Conservation (phyloP, 2,113 vertebrate species). For the Cinclus mexicanus region DNA sequence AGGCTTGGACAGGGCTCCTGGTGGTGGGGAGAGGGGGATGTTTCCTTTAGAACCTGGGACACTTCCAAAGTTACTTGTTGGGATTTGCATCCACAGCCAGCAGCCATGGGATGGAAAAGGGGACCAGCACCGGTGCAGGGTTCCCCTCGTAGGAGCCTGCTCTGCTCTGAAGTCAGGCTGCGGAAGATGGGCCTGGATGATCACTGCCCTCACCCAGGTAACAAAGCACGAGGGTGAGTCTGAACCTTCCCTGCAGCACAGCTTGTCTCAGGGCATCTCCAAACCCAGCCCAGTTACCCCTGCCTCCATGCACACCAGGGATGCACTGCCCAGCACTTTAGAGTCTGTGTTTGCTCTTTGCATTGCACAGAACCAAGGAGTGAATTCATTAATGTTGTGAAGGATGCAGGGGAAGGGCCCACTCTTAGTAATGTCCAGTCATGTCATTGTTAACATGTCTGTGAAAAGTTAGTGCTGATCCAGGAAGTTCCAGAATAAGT, state of each 20-base stretch:
- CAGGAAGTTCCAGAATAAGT: background rate
- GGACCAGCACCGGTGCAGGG: background rate
- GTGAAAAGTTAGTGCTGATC: background rate
- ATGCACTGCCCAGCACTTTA: background rate
- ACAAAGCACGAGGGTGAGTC: background rate
- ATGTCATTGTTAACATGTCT: background rate
- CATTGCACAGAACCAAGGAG: background rate
- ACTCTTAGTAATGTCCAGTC: background rate
- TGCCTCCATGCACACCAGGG: rapidly evolving
- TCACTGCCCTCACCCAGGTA: background rate
- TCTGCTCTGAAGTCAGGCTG: background rate
- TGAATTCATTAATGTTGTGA: rapidly evolving
- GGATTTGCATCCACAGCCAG: background rate
- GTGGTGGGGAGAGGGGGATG: background rate
- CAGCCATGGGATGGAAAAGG: background rate
- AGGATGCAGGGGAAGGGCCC: background rate
- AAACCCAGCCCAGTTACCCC: background rate
- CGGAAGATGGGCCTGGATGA: background rate
- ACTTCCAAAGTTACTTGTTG: background rate
- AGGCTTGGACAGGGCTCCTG: background rate
- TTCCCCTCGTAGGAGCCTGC: rapidly evolving
- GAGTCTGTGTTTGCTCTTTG: background rate
- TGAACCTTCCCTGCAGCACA: background rate
- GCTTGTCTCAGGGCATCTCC: background rate
- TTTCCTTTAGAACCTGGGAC: background rate